Evolutionary conservation across 2,888 invertebrate genomes (phyloP).

Genomic region (Drosophila meridionalis): DNA sequence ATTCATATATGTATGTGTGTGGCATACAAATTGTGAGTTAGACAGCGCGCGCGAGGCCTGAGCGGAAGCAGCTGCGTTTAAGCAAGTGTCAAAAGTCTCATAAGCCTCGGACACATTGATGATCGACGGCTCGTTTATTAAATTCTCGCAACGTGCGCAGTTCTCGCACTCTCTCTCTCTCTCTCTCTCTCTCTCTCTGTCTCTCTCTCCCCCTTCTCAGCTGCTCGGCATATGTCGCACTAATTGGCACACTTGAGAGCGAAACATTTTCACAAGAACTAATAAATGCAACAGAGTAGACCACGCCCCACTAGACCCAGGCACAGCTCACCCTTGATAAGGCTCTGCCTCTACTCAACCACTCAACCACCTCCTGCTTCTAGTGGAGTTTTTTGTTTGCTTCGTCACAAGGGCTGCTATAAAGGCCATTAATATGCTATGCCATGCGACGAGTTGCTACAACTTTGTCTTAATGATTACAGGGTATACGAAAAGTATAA

Average conservation of each 20-base stretch:
- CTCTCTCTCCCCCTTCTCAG: not conserved
- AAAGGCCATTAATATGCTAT: constrained; percentile 18
- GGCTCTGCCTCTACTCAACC: constrained; percentile 10
- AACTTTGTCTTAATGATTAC: constrained; percentile 2
- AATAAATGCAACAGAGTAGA: constrained; percentile 46
- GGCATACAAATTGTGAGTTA: constrained; percentile 50
- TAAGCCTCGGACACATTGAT: constrained; percentile 42
- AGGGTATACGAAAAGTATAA: not conserved
- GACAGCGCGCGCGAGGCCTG: constrained; percentile 9
- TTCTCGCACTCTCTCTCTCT: not conserved
- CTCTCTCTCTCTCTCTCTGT: not conserved
- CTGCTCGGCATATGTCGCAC: constrained; percentile 13
- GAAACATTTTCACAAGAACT: constrained; percentile 44
- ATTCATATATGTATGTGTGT: constrained; percentile 17
- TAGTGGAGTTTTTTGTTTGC: constrained; percentile 1
- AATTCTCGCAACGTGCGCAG: constrained; percentile 8
- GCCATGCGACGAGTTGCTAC: not conserved
- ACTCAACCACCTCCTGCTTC: not conserved
- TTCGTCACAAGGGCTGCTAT: constrained; percentile 9
- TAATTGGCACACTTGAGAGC: constrained; percentile 53
- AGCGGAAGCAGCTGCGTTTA: constrained; percentile 27
- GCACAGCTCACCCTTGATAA: constrained; percentile 14
- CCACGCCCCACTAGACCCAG: constrained; percentile 19
- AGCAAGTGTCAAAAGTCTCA: constrained; percentile 62
- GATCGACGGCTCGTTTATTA: constrained; percentile 42